Evolutionary conservation across 2,888 invertebrate species (phyloP).

Genomic region (Ophioninae sp.): DNA sequence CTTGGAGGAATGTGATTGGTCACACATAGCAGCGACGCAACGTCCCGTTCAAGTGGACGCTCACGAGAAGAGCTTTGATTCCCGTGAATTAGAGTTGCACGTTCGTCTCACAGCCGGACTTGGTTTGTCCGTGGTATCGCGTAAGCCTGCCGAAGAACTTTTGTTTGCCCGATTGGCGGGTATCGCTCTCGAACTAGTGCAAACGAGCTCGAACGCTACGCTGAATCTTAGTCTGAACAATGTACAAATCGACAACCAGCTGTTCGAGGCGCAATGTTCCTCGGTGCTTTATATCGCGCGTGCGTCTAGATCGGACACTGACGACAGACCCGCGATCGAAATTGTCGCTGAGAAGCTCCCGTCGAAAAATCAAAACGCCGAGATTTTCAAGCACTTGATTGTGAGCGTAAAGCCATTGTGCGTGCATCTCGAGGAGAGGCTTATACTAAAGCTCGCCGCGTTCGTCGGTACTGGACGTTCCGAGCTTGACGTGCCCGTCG

Average conservation of each 20-base stretch:
- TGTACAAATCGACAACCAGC: constrained; percentile 88
- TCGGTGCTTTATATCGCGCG: constrained; percentile 90
- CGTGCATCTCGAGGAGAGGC: constrained; percentile 92
- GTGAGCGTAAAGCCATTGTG: constrained; percentile 92
- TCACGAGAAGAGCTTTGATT: constrained; percentile 68
- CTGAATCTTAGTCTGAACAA: constrained; percentile 89
- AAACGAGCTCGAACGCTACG: constrained; percentile 83
- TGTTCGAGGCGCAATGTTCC: constrained; percentile 92
- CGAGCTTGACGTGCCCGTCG: constrained; percentile 84
- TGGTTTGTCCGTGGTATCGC: constrained; percentile 90
- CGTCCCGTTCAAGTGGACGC: constrained; percentile 78
- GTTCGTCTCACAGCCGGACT: constrained; percentile 85
- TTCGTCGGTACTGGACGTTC: constrained; percentile 83
- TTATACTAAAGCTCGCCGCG: constrained; percentile 88
- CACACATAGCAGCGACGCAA: constrained; percentile 81
- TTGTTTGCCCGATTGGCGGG: constrained; percentile 88
- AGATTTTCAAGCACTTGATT: constrained; percentile 93
- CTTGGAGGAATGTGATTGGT: constrained; percentile 83
- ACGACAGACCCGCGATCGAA: constrained; percentile 88
- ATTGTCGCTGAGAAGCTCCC: constrained; percentile 90
- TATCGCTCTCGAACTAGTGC: constrained; percentile 85
- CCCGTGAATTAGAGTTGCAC: constrained; percentile 85
- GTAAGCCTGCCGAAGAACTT: constrained; percentile 90
- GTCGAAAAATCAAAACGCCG: constrained; percentile 87
- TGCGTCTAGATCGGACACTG: constrained; percentile 81